Evolutionary conservation across 2,797 vertebrate species (phyloP).

Genomic region (Thaleichthys pacificus): DNA sequence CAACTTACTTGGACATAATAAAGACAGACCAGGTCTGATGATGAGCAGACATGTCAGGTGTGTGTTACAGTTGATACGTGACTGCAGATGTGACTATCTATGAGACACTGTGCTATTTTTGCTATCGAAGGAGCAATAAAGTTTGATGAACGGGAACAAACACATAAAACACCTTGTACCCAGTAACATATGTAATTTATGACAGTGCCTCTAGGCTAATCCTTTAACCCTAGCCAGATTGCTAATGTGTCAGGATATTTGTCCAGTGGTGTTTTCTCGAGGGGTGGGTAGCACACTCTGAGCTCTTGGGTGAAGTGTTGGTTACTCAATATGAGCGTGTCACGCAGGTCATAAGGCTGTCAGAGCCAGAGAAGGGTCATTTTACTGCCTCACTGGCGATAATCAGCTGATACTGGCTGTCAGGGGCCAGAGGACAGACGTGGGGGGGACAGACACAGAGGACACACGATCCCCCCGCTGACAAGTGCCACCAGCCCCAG

Average conservation of each 20-base stretch:
- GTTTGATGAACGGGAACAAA: constrained; percentile 54
- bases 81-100: constrained; percentile 6
- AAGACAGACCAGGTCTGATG: constrained; percentile 35
- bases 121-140: constrained; percentile 52
- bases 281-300: constrained; percentile 55
- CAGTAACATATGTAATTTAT: constrained; percentile 65
- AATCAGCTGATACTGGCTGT: constrained; percentile 77
- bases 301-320: constrained; percentile 67
- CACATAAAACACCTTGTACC: constrained; percentile 60
- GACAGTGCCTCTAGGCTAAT: constrained; percentile 59
- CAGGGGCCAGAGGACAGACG: constrained; percentile 28
- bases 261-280: constrained; percentile 62
- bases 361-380: constrained; percentile 69
- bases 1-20: constrained; percentile 52
- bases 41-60: constrained; percentile 42
- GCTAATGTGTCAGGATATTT: constrained; percentile 72
- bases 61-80: constrained; percentile 43
- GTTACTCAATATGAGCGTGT: constrained; percentile 67
- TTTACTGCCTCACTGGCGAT: constrained; percentile 73
- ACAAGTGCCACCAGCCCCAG: constrained; percentile 71
- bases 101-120: constrained; percentile 13
- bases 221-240: constrained; percentile 72
- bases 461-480: constrained; percentile 64
- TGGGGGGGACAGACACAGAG: constrained; percentile 59
- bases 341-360: constrained; percentile 67